These are phyloP conservation scores for Circus cinereus DNA, from an alignment of 2,797 vertebrate species.

Conservation along the genomic window DNA sequence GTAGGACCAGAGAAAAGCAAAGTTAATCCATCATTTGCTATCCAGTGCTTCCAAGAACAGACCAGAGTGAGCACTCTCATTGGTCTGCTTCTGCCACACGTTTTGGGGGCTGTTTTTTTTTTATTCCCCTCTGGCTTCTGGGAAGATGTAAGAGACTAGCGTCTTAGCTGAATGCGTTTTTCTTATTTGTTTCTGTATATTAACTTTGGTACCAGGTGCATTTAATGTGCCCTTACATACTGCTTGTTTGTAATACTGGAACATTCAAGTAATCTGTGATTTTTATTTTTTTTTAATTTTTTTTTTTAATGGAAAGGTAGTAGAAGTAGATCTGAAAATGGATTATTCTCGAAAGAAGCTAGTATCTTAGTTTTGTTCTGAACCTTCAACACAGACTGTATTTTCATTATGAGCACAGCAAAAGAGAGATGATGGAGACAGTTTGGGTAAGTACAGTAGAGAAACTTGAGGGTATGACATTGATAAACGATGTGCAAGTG, in stretches of 20 bases:
- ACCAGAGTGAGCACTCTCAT: not conserved
- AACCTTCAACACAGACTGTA: not conserved
- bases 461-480: not conserved
- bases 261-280: not conserved
- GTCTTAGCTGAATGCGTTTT: not conserved
- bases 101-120: not conserved
- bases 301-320: not conserved
- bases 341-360: not conserved
- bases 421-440: not conserved
- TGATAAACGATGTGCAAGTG: not conserved
- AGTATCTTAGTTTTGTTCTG: not conserved
- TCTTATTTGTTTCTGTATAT: not conserved
- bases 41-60: not conserved
- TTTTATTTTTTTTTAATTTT: not conserved
- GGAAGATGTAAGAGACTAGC: not conserved
- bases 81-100: accelerated
- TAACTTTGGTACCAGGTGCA: not conserved
- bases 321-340: not conserved
- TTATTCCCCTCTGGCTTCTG: not conserved
- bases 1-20: not conserved
- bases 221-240: not conserved
- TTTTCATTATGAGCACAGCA: not conserved
- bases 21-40: not conserved
- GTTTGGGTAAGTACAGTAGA: not conserved
- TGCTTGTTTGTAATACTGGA: not conserved